phyloP scores from a whole-genome alignment of 2,888 invertebrate species.

The Ramazzottius varieornatus region DNA sequence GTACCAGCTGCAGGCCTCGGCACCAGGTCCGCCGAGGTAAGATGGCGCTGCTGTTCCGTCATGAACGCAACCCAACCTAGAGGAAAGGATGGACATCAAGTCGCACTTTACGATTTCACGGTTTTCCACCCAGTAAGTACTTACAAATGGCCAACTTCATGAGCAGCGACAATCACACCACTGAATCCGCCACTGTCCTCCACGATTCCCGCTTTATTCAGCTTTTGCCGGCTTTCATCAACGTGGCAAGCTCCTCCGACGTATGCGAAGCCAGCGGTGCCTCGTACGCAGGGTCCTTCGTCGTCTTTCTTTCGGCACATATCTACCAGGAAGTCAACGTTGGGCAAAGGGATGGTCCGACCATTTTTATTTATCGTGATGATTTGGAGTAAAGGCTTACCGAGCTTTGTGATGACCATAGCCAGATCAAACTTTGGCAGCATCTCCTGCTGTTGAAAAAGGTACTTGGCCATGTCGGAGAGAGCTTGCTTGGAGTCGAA shows the following conservation, averaged over 20 bases:
- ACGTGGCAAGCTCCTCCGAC: constrained; percentile 86
- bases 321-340: too few species aligned
- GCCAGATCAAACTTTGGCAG: neutral
- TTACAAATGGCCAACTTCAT: constrained; percentile 88
- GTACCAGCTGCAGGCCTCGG: constrained; percentile 78
- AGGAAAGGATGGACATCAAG: too few species aligned
- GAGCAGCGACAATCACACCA: constrained; percentile 80
- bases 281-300: neutral
- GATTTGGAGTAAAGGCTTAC: neutral
- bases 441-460: constrained; percentile 2
- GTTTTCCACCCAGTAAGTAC: too few species aligned
- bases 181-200: constrained; percentile 88
- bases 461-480: neutral
- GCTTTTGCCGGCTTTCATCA: constrained; percentile 68
- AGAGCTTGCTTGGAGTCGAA: neutral
- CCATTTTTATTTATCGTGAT: too few species aligned
- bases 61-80: constrained; percentile 72
- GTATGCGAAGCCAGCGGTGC: constrained; percentile 56
- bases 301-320: constrained; percentile 2
- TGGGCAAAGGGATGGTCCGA: neutral
- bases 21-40: constrained; percentile 73
- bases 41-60: constrained; percentile 81
- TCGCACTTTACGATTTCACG: too few species aligned
- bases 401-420: constrained; percentile 1
- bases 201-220: constrained; percentile 73